Conservation (phyloP, 2,797 vertebrate species). For the Steatocranus sp. region DNA sequence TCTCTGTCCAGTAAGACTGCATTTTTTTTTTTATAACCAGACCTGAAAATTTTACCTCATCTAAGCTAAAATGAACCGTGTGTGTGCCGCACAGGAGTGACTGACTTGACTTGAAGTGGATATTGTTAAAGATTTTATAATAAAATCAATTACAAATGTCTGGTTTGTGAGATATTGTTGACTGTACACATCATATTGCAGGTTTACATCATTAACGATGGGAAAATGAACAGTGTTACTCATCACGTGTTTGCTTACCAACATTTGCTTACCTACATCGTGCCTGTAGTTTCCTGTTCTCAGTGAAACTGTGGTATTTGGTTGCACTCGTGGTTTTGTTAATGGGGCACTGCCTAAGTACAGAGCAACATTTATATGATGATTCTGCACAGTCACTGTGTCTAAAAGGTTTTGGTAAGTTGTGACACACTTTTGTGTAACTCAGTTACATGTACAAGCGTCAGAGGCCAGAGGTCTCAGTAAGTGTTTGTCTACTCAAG, state of each 20-base stretch:
- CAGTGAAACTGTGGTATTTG: background rate
- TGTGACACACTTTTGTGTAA: slow-evolving; percentile 21
- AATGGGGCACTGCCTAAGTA: background rate
- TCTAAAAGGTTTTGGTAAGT: slow-evolving; percentile 6
- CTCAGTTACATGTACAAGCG: slow-evolving; percentile 15
- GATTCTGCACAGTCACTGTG: background rate
- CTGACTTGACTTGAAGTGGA: background rate
- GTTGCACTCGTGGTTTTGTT: background rate
- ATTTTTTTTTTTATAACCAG: background rate
- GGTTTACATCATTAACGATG: background rate
- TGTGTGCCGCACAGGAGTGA: background rate
- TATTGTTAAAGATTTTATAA: slow-evolving; percentile 15
- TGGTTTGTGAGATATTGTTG: background rate
- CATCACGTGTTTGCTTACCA: background rate
- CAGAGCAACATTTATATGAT: background rate
- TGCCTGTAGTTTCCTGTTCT: background rate
- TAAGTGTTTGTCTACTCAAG: slow-evolving; percentile 40
- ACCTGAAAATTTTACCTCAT: slow-evolving; percentile 23
- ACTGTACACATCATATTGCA: background rate
- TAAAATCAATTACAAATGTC: background rate
- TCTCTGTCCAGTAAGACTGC: background rate
- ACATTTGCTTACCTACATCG: background rate
- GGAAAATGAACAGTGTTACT: background rate
- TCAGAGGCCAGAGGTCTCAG: slow-evolving; percentile 41
- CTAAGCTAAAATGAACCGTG: background rate